A percentile compares a stretch with the other conserved stretches of the same genome.
Conservation (phyloP, 37 sponge, comb jelly and placozoan genomes). For the Oscarella lobularis region DNA sequence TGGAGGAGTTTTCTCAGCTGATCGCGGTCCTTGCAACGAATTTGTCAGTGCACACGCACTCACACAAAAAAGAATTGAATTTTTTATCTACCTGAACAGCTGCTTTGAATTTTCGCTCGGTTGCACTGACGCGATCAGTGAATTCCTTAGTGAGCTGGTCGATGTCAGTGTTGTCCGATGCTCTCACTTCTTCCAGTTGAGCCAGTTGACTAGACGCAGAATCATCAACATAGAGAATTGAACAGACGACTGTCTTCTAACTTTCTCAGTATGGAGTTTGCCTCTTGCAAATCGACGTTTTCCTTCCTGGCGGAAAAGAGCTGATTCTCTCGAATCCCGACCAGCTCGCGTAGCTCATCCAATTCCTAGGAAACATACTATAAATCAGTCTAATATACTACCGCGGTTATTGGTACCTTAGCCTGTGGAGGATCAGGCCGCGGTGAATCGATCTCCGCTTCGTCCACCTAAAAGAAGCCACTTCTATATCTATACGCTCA, state of each 20-base stretch:
- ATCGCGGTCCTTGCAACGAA: slow-evolving; percentile 62
- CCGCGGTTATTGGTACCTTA: too few species aligned
- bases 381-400: too few species aligned
- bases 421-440: too few species aligned
- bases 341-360: slow-evolving; percentile 9
- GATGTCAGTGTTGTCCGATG: slow-evolving; percentile 7
- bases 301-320: slow-evolving; percentile 48
- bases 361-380: slow-evolving; percentile 35
- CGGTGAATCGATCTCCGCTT: too few species aligned
- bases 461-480: too few species aligned
- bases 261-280: slow-evolving; percentile 18
- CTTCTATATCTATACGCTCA: too few species aligned
- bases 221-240: background rate
- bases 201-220: slow-evolving; percentile 23
- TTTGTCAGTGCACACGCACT: too few species aligned
- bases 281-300: slow-evolving; percentile 30
- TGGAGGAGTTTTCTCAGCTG: slow-evolving; percentile 52
- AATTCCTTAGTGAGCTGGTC: slow-evolving; percentile 54
- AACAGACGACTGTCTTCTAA: background rate
- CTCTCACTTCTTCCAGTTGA: slow-evolving; percentile 9
- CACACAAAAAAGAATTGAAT: too few species aligned
- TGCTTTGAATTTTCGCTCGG: slow-evolving; percentile 59
- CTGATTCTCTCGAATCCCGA: slow-evolving; percentile 52
- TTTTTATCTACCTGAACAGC: slow-evolving; percentile 38
- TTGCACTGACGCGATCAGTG: slow-evolving; percentile 24